Evolutionary conservation across 2,888 invertebrate genomes (phyloP).

Genomic region (Alitta virens): DNA sequence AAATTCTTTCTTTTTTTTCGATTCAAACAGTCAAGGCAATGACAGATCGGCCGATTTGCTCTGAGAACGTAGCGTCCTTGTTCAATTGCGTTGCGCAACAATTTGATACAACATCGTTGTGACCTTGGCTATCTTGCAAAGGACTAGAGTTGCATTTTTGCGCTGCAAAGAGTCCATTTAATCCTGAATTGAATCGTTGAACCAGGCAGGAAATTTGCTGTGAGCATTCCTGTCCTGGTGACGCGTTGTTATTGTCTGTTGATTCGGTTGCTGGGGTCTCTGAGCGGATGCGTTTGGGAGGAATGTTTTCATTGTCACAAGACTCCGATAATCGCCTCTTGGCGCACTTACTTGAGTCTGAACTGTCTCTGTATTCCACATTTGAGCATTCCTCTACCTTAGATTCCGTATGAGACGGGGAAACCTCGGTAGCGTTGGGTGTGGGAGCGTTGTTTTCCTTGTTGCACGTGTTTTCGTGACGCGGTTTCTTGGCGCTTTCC

Average conservation of each 20-base stretch:
- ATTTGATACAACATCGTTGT: no score
- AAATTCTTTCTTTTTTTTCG: no score
- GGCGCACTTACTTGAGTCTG: not conserved
- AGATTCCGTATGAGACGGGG: not conserved
- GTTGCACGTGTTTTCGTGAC: not conserved
- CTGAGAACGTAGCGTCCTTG: no score
- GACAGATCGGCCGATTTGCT: no score
- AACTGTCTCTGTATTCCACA: not conserved
- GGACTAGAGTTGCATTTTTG: no score
- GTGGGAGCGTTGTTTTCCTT: not conserved
- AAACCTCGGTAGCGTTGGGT: not conserved
- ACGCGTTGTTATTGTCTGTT: not conserved
- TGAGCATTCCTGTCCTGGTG: not conserved
- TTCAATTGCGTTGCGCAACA: no score
- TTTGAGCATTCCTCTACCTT: not conserved
- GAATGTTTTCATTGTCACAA: not conserved
- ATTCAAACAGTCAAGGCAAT: no score
- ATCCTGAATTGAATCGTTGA: constrained; percentile 1
- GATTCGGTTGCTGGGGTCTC: no score
- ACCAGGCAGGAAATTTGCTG: not conserved
- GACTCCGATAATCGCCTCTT: not conserved
- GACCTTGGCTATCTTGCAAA: no score
- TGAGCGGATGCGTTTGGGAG: no score
- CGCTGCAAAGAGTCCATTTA: not conserved
- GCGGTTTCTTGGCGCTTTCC: not conserved